Conservation (phyloP, 2,888 invertebrate genomes). For the Platerodrilus igneus region DNA sequence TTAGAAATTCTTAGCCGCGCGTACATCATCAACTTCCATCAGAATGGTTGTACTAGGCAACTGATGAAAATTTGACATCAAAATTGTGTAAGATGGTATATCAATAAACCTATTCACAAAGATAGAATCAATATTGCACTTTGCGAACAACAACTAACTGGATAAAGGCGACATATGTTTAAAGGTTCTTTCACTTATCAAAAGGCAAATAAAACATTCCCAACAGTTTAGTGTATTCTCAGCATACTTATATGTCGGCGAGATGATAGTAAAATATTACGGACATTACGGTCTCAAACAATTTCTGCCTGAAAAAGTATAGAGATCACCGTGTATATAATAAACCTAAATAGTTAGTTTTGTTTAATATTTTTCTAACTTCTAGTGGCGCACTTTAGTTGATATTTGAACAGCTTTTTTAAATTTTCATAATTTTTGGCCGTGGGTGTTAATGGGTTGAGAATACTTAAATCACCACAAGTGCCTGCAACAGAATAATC, state of each 20-base stretch:
- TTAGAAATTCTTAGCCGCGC: conserved; percentile 3
- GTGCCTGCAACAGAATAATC: too few relatives aligned
- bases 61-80: conserved; percentile 7
- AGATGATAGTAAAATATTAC: conserved; percentile 8
- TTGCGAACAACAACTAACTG: conserved; percentile 6
- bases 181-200: conserved; percentile 8
- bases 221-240: conserved; percentile 6
- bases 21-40: conserved; percentile 8
- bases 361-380: too few relatives aligned
- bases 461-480: too few relatives aligned
- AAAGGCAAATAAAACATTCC: conserved; percentile 1
- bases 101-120: conserved; percentile 5
- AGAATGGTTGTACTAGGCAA: conserved; percentile 10
- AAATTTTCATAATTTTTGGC: too few relatives aligned
- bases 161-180: conserved; percentile 10
- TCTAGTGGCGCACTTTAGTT: too few relatives aligned
- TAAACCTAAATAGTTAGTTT: too few relatives aligned
- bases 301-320: too few relatives aligned
- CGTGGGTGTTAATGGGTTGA: too few relatives aligned
- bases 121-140: conserved; percentile 10
- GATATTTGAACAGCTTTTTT: too few relatives aligned
- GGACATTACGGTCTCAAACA: not conserved
- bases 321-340: too few relatives aligned
- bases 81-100: conserved; percentile 6
- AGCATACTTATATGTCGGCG: conserved; percentile 3